These are phyloP conservation scores for Argya squamiceps DNA, from an alignment of 2,797 vertebrate species.

Conservation along the genomic window DNA sequence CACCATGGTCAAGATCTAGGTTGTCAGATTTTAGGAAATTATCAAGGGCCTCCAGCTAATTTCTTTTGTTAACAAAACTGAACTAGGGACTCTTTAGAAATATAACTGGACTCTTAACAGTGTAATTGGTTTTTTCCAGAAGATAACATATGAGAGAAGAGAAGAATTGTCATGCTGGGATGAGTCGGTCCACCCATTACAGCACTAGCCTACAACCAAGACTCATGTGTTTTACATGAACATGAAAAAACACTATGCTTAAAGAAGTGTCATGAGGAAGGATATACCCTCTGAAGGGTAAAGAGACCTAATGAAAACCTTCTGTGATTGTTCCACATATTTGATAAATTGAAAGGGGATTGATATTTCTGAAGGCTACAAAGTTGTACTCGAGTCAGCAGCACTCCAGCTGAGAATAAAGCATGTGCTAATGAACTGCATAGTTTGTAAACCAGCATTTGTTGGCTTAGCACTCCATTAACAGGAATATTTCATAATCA, in stretches of 20 bases:
- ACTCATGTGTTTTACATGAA: background rate
- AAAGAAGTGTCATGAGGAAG: background rate
- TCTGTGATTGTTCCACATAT: background rate
- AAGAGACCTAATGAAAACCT: background rate
- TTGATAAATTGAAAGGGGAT: background rate
- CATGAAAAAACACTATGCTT: background rate
- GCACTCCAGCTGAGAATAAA: background rate
- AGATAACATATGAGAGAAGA: background rate
- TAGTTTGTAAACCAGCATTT: background rate
- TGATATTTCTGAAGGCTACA: background rate
- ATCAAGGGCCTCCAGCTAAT: background rate
- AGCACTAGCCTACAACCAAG: background rate
- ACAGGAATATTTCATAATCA: background rate
- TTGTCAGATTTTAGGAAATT: background rate
- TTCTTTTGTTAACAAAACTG: background rate
- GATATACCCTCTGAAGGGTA: background rate
- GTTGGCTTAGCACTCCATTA: background rate
- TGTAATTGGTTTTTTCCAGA: background rate
- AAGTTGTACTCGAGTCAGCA: background rate
- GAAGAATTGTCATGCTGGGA: background rate
- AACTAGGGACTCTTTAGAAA: background rate
- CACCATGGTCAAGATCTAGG: rapidly evolving
- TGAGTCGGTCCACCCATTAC: background rate
- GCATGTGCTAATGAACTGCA: background rate
- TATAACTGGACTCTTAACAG: background rate